Evolutionary conservation across 2,888 invertebrate species (phyloP).

Genomic region (Cataglyphis livida): DNA sequence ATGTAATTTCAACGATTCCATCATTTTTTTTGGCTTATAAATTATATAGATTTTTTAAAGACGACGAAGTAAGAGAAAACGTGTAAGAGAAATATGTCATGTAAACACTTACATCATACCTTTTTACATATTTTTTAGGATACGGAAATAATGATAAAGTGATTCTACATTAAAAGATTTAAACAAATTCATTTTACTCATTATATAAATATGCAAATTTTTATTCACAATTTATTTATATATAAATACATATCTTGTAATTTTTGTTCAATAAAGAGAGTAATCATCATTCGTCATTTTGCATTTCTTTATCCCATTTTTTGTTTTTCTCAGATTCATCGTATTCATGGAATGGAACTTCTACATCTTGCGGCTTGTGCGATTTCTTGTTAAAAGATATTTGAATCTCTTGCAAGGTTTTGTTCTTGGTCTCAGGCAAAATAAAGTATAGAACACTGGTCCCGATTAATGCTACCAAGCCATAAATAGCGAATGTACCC

Average conservation of each 20-base stretch:
- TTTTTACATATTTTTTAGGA: background rate
- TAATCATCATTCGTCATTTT: background rate
- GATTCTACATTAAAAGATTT: background rate
- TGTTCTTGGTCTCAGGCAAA: constrained; percentile 90
- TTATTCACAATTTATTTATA: background rate
- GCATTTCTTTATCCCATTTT: background rate
- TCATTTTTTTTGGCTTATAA: background rate
- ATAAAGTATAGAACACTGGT: constrained; percentile 88
- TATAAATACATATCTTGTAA: background rate
- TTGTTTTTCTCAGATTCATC: background rate
- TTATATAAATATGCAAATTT: background rate
- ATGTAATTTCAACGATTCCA: background rate
- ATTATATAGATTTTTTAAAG: constrained; percentile 1
- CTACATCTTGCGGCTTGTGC: background rate
- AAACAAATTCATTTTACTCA: background rate
- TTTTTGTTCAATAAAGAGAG: background rate
- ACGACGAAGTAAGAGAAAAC: background rate
- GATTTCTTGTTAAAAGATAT: constrained; percentile 86
- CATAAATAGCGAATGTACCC: constrained; percentile 89
- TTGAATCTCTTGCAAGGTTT: constrained; percentile 90
- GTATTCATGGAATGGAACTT: constrained; percentile 74
- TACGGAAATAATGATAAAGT: background rate
- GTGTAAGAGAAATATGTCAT: background rate
- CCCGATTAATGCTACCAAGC: constrained; percentile 87
- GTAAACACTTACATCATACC: background rate